Percentiles rank a stretch among this genome's conserved stretches.
phyloP scores from a whole-genome alignment of 2,797 vertebrate species.

The Anabacerthia variegaticeps region DNA sequence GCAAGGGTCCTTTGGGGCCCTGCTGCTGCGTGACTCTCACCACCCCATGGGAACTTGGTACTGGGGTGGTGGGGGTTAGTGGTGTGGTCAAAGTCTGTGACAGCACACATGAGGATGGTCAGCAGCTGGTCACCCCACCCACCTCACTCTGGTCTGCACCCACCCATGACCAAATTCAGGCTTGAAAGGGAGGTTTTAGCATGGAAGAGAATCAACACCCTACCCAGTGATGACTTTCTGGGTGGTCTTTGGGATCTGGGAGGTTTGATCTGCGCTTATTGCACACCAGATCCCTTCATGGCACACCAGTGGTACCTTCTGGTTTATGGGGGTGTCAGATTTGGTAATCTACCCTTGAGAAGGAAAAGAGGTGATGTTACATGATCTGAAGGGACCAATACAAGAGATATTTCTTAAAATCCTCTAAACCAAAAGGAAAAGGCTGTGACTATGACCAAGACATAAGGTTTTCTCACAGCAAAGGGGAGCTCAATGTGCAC shows the following conservation, averaged over 20 bases:
- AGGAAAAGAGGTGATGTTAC: background rate
- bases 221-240: background rate
- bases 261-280: background rate
- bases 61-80: background rate
- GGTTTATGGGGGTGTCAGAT: background rate
- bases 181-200: background rate
- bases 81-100: background rate
- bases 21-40: background rate
- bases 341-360: background rate
- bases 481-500: background rate
- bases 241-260: background rate
- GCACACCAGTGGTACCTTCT: background rate
- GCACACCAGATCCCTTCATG: background rate
- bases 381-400: background rate
- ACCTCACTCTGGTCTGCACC: background rate
- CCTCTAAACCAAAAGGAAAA: background rate
- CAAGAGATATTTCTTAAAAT: background rate
- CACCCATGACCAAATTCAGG: background rate
- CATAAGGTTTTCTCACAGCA: background rate
- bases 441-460: background rate
- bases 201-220: background rate
- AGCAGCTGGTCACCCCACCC: background rate
- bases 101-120: background rate
- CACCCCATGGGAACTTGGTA: fast-evolving
- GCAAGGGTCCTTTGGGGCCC: background rate